Evolutionary conservation across 2,113 vertebrate species (phyloP).

Genomic region (Poeciliopsis turrubarensis): DNA sequence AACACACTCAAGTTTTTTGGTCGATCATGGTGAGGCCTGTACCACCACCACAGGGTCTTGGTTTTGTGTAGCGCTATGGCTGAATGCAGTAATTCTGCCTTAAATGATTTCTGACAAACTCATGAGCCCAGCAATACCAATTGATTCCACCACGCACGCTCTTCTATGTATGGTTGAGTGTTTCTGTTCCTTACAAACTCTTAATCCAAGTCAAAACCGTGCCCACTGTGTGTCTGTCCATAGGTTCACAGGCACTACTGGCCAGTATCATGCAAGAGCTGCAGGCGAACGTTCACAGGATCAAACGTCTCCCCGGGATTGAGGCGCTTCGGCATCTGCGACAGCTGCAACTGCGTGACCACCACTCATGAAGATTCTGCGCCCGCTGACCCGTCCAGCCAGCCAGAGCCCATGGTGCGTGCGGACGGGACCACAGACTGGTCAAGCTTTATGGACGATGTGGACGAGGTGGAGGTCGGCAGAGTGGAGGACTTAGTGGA

Average conservation of each 20-base stretch:
- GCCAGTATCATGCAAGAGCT: slow-evolving; percentile 94
- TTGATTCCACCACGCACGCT: no score
- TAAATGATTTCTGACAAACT: no score
- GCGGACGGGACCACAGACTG: slow-evolving; percentile 84
- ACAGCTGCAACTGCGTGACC: slow-evolving; percentile 93
- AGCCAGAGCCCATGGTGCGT: slow-evolving; percentile 83
- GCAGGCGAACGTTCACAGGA: slow-evolving; percentile 89
- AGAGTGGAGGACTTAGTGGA: slow-evolving; percentile 80
- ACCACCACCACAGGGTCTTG: no score
- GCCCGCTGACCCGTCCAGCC: slow-evolving; percentile 83
- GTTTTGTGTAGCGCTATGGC: no score
- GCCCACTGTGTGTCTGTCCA: background rate
- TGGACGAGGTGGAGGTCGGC: slow-evolving; percentile 86
- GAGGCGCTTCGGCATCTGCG: slow-evolving; percentile 90
- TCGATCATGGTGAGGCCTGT: no score
- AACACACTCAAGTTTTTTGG: no score
- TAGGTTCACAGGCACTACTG: slow-evolving; percentile 94
- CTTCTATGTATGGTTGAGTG: no score
- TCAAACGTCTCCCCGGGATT: slow-evolving; percentile 85
- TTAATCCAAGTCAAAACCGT: background rate
- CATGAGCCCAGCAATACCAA: no score
- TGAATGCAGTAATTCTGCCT: no score
- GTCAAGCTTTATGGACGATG: slow-evolving; percentile 94
- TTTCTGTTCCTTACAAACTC: no score
- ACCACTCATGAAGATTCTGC: slow-evolving; percentile 85